phyloP scores from a whole-genome alignment of 2,888 invertebrate species.

The Coremacera marginata region DNA sequence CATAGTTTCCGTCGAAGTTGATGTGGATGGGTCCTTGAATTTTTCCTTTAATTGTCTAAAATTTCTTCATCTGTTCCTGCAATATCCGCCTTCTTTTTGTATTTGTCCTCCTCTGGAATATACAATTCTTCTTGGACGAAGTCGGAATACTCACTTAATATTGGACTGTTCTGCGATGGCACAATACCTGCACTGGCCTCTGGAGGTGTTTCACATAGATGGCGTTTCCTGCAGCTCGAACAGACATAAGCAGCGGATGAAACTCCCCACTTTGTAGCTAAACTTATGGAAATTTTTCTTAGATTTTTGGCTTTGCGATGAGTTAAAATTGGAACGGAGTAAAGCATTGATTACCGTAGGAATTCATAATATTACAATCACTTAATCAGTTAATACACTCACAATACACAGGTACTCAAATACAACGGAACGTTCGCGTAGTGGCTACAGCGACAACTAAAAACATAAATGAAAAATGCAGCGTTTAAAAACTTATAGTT shows the following conservation, averaged over 20 bases:
- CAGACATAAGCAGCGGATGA: background rate
- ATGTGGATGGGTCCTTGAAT: constrained; percentile 13
- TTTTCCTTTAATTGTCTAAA: constrained; percentile 6
- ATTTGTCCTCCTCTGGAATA: background rate
- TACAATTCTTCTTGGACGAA: background rate
- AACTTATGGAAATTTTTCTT: constrained; percentile 11
- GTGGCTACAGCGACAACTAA: no score
- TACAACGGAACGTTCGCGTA: no score
- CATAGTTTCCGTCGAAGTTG: constrained; percentile 10
- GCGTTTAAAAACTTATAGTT: no score
- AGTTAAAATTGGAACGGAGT: no score
- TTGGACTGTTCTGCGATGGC: background rate
- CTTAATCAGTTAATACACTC: no score
- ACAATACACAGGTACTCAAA: no score
- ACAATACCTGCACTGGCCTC: background rate
- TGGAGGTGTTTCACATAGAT: background rate
- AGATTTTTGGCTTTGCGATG: background rate
- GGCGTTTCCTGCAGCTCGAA: constrained; percentile 8
- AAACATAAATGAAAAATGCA: no score
- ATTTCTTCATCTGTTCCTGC: background rate
- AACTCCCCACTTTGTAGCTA: background rate
- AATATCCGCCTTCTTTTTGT: no score
- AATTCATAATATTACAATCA: no score
- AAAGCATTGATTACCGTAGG: no score
- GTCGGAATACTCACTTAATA: background rate